Conservation (phyloP, 2,797 vertebrate species). For the Harpagifer antarcticus region DNA sequence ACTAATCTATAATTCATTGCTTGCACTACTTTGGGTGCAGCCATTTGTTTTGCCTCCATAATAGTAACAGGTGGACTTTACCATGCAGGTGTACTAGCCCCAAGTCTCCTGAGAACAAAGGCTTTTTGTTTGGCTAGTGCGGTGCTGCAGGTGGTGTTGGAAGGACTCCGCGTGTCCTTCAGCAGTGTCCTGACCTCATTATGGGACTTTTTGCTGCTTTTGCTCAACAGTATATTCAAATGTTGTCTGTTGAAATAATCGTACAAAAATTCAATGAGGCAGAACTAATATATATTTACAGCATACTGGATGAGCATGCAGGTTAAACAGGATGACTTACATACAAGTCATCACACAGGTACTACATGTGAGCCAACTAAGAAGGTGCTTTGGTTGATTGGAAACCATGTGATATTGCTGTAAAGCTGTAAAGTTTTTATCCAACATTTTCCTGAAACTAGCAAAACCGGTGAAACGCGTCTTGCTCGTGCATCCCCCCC, state of each 20-base stretch:
- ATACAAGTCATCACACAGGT: neutral
- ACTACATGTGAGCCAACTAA: neutral
- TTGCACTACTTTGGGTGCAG: conserved; percentile 27
- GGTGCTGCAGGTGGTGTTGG: conserved; percentile 58
- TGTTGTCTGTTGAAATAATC: neutral
- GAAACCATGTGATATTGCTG: neutral
- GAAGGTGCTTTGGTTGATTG: neutral
- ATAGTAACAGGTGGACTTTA: conserved; percentile 64
- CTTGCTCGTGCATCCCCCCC: conserved; percentile 8
- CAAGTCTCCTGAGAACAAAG: conserved; percentile 64
- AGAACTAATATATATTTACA: neutral
- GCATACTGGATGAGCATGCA: neutral
- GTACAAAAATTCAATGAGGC: neutral
- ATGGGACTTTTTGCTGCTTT: neutral
- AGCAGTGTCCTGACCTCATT: conserved; percentile 14
- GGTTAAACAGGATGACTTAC: neutral
- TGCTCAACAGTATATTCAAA: neutral
- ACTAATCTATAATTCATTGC: neutral
- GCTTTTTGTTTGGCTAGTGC: conserved; percentile 63
- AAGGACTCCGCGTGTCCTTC: conserved; percentile 52
- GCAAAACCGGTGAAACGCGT: conserved; percentile 72
- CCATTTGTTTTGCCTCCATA: conserved; percentile 56
- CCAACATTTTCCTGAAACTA: conserved; percentile 47
- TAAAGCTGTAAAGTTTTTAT: neutral
- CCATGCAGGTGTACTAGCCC: conserved; percentile 57